Conservation (phyloP, 2,797 vertebrate species). For the Eurystomus glaucurus region DNA sequence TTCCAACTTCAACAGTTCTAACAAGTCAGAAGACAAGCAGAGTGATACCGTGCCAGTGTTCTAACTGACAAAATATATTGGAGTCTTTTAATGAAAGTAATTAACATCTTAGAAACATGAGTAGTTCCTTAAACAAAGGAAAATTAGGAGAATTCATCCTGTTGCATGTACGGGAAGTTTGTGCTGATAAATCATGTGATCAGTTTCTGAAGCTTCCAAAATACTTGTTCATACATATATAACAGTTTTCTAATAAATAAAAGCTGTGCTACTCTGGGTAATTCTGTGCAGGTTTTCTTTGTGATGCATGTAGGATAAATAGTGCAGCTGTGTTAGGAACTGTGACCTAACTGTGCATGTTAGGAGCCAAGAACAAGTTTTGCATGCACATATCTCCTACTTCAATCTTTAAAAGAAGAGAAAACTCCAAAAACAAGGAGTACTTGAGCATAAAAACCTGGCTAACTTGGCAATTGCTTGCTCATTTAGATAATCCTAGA, state of each 20-base stretch:
- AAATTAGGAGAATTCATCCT: background rate
- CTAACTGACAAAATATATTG: background rate
- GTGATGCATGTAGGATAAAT: background rate
- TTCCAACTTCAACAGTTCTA: background rate
- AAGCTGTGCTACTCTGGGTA: background rate
- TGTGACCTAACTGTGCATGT: background rate
- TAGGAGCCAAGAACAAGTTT: background rate
- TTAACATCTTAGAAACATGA: background rate
- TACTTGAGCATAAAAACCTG: background rate
- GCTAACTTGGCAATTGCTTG: background rate
- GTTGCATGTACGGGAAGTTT: background rate
- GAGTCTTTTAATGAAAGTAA: background rate
- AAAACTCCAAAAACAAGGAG: background rate
- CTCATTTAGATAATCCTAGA: slow-evolving; percentile 7
- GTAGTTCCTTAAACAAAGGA: background rate
- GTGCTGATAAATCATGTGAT: background rate
- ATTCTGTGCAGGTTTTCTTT: background rate
- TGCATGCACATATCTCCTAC: background rate
- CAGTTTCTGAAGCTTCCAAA: background rate
- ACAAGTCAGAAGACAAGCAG: background rate
- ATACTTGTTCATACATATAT: background rate
- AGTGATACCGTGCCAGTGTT: background rate
- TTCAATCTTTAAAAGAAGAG: background rate
- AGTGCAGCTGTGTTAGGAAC: background rate
- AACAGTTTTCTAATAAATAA: background rate